phyloP scores from a whole-genome alignment of 2,888 invertebrate genomes.

The Chouioia cunea region DNA sequence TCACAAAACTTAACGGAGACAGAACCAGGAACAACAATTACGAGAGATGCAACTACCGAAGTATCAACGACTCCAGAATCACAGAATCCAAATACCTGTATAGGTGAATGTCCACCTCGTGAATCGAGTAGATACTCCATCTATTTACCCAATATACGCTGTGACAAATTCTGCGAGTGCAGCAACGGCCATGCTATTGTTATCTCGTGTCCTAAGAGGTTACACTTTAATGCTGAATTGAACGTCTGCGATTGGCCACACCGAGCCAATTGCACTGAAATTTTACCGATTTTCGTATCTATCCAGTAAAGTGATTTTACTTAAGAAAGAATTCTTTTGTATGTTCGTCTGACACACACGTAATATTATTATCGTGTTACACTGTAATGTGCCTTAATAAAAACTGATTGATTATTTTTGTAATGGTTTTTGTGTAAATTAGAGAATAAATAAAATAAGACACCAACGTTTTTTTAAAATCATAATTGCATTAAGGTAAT shows the following conservation, averaged over 20 bases:
- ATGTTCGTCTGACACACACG: no score
- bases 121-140: not conserved
- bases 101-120: not conserved
- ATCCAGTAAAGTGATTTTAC: no score
- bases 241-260: slow-evolving; percentile 57
- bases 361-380: no score
- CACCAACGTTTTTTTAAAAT: no score
- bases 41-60: no score
- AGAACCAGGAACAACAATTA: not conserved
- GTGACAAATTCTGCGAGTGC: slow-evolving; percentile 47
- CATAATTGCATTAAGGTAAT: no score
- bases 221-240: slow-evolving; percentile 55
- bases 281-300: no score
- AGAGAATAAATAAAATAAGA: no score
- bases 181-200: slow-evolving; percentile 47
- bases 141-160: slow-evolving; percentile 6
- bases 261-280: slow-evolving; percentile 50
- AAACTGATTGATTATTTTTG: no score
- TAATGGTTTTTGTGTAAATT: no score
- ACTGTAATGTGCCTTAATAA: no score
- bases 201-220: slow-evolving; percentile 53
- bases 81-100: not conserved
- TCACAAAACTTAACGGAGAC: not conserved
- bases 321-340: no score
- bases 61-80: not conserved